Percentiles rank a stretch among this genome's conserved stretches.
Conservation (phyloP, 1,140 invertebrate genomes). For the Calephelis nemesis region DNA sequence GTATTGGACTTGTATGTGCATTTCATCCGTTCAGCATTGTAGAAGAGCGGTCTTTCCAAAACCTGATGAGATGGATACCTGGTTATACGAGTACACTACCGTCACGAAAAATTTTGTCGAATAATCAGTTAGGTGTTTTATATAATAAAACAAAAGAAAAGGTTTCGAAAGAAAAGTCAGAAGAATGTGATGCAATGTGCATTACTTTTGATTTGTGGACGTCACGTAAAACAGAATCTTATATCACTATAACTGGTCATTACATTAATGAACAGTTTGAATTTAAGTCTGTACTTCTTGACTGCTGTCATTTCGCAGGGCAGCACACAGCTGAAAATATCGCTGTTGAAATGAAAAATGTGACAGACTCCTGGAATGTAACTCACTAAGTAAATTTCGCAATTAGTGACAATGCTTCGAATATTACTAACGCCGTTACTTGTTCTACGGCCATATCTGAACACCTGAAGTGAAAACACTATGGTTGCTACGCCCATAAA, state of each 20-base stretch:
- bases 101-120: slow-evolving; percentile 22
- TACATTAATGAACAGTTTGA: background rate
- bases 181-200: slow-evolving; percentile 20
- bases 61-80: slow-evolving; percentile 19
- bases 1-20: no score
- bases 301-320: background rate
- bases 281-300: background rate
- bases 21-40: slow-evolving; percentile 28
- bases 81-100: slow-evolving; percentile 19
- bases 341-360: slow-evolving; percentile 21
- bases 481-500: slow-evolving; percentile 43
- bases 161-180: background rate
- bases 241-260: slow-evolving; percentile 25
- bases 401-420: slow-evolving; percentile 41
- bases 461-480: slow-evolving; percentile 36
- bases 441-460: background rate
- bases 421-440: slow-evolving; percentile 40
- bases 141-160: slow-evolving; percentile 13
- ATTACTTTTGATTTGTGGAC: slow-evolving; percentile 30
- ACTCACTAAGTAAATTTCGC: background rate
- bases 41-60: slow-evolving; percentile 22
- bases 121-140: background rate
- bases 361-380: no score
- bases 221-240: slow-evolving; percentile 17
- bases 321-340: background rate